Evolutionary conservation across 2,113 vertebrate species (phyloP).

Genomic region (Nanorana parkeri): DNA sequence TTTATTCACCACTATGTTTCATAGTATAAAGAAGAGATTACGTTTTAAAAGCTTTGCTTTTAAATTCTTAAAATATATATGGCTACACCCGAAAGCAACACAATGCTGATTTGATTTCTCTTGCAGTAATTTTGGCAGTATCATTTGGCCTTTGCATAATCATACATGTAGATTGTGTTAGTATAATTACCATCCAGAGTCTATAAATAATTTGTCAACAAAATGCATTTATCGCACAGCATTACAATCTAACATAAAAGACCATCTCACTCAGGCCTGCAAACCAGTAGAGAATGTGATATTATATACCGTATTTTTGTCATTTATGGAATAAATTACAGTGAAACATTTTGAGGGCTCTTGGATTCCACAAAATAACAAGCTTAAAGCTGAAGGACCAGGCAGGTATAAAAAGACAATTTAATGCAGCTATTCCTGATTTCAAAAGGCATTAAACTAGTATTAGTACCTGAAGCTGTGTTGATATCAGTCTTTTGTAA

Average conservation of each 20-base stretch:
- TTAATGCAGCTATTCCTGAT: too few species aligned
- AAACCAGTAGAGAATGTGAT: neutral
- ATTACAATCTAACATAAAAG: neutral
- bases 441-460: too few species aligned
- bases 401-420: too few species aligned
- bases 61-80: conserved; percentile 14
- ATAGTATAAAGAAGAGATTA: too few species aligned
- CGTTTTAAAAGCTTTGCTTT: too few species aligned
- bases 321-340: too few species aligned
- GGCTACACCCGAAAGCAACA: conserved; percentile 61
- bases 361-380: too few species aligned
- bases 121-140: conserved; percentile 41
- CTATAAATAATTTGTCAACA: neutral
- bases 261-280: neutral
- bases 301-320: conserved; percentile 2
- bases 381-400: too few species aligned
- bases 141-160: conserved; percentile 44
- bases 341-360: too few species aligned
- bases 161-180: conserved; percentile 35
- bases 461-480: too few species aligned
- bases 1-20: too few species aligned
- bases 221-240: neutral
- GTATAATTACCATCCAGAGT: conserved; percentile 30
- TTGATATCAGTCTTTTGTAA: too few species aligned
- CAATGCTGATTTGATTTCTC: conserved; percentile 59